Conservation (phyloP, 2,888 invertebrate genomes). For the Elegia similella region DNA sequence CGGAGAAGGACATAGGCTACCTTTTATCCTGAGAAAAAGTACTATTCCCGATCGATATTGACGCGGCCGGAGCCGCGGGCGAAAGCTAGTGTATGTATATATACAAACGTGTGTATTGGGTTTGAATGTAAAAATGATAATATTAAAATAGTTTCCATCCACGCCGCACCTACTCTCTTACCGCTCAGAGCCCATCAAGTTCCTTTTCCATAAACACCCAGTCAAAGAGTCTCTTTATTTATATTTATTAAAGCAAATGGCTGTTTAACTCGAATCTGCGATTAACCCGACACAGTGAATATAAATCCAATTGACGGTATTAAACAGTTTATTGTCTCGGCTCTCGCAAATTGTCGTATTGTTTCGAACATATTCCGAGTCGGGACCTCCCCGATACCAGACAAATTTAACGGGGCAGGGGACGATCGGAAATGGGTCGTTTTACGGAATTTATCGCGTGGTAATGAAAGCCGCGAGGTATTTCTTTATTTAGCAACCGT, state of each 20-base stretch:
- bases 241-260: too few species aligned
- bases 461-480: conserved; percentile 21
- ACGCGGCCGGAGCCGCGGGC: too few species aligned
- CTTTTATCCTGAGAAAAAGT: too few species aligned
- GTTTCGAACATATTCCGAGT: background rate
- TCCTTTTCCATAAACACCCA: too few species aligned
- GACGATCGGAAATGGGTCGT: background rate
- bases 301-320: background rate
- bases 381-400: background rate
- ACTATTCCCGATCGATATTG: too few species aligned
- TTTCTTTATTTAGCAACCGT: conserved; percentile 44
- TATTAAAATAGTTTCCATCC: too few species aligned
- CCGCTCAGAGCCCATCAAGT: too few species aligned
- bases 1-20: too few species aligned
- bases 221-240: background rate
- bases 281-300: background rate
- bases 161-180: too few species aligned
- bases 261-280: background rate
- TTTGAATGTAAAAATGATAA: too few species aligned
- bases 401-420: conserved; percentile 9
- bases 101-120: too few species aligned
- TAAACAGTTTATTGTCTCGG: background rate
- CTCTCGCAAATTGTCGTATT: conserved; percentile 1
- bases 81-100: too few species aligned
- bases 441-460: conserved; percentile 15